phyloP scores from a whole-genome alignment of 2,797 vertebrate species.

The Karalla daura region DNA sequence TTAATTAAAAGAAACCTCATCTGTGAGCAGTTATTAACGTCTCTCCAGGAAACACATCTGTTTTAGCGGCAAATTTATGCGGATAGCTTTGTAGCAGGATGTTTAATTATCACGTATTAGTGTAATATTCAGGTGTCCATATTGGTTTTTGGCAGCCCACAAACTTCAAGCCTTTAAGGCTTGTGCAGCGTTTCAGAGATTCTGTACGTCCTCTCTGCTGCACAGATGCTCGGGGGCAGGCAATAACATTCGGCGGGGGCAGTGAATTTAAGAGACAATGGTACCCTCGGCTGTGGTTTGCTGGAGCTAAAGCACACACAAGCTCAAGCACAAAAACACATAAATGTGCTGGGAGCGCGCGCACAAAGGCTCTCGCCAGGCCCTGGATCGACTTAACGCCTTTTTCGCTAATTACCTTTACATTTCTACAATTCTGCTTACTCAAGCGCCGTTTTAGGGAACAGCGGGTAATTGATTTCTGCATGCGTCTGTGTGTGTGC shows the following conservation, averaged over 20 bases:
- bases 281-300: slow-evolving; percentile 54
- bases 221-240: slow-evolving; percentile 14
- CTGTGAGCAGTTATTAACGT: no score
- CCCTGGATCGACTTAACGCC: slow-evolving; percentile 60
- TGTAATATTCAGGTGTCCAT: background rate
- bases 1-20: no score
- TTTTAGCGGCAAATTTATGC: background rate
- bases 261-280: slow-evolving; percentile 36
- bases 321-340: slow-evolving; percentile 22
- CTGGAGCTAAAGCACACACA: slow-evolving; percentile 19
- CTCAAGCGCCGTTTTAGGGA: slow-evolving; percentile 59
- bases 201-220: slow-evolving; percentile 17
- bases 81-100: background rate
- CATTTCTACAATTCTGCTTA: slow-evolving; percentile 73
- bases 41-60: no score
- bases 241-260: slow-evolving; percentile 38
- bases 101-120: background rate
- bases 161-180: background rate
- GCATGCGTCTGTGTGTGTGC: slow-evolving; percentile 10
- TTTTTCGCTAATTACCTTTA: slow-evolving; percentile 76
- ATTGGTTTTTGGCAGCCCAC: background rate
- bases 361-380: slow-evolving; percentile 43
- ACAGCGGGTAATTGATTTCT: slow-evolving; percentile 68
- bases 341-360: slow-evolving; percentile 40
- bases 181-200: background rate